Base-by-base conservation (phyloP, 2,888 invertebrate genomes). In the Rotaria sp. region DNA sequence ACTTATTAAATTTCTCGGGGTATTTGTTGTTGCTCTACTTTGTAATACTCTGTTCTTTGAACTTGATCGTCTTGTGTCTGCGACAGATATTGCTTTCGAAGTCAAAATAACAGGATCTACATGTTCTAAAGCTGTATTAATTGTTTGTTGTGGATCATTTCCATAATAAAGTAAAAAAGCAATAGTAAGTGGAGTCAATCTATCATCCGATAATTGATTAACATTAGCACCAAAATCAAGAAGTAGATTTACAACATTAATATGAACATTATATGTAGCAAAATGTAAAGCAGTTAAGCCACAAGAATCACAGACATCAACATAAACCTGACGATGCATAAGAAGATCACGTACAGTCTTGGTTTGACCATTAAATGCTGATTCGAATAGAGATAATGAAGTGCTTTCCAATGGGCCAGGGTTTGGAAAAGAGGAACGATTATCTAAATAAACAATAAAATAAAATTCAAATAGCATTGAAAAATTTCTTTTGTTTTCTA, bases 201-300 rank as follows among this genome's bases (percentile, higher is more conserved):
- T 90, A 87, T 90, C 90, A 87, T 91, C 90, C 86, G 89, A 90
- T n/a, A 91, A 88, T 87, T 90, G 89, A 88, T 91, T 91, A 10
- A 91, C 89, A 87, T 91, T 89, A 8, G 91, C 90, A 84, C 91
- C 91, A 85, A 89, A 89, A 87, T 91, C 90, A 15, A 91, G 88
- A 41, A 91, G 88, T 85, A 89, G 88, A 87, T 91, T 90, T 85
- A 91, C 90, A 15, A 90, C 89, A 84, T 89, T 89, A 35, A 89
- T 88, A 86, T 91, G 90, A 90, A 90, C 90, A 88, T 90, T 90
- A 3, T 90, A 89, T 13, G 45, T n/a, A 45, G 45, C 45, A 41
- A 80, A n/a, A 80, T 80, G 84, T 21, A 91, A 88, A 10, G 91
- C 89, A 13, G 90, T 90, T 86, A 89, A 89, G 2, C 91, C 91